These are phyloP conservation scores for Diuraphis noxia DNA, from an alignment of 1,140 invertebrate species.

Conservation along the genomic window DNA sequence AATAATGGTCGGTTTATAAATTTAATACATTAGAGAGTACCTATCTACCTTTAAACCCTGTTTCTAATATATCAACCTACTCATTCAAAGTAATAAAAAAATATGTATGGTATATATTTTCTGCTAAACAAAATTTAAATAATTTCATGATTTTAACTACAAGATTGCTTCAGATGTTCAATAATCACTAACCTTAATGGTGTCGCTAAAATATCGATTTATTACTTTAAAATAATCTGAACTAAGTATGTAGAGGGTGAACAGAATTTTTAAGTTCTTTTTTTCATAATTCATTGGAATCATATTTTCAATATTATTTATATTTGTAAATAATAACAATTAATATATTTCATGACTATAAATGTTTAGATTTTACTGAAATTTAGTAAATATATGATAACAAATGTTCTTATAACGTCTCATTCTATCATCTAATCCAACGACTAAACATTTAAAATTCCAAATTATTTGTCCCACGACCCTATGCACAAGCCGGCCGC, in stretches of 20 bases:
- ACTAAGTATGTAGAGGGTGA: not conserved
- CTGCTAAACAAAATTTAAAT: not conserved
- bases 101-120: not conserved
- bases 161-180: not conserved
- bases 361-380: no score
- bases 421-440: no score
- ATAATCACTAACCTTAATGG: not conserved
- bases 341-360: not conserved
- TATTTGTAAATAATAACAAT: not conserved
- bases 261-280: not conserved
- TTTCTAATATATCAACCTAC: no score
- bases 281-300: not conserved
- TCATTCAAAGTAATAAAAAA: no score
- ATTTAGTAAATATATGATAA: not conserved
- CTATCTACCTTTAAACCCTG: no score
- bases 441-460: no score
- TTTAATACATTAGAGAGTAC: no score
- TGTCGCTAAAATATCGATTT: not conserved
- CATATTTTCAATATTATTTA: not conserved
- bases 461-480: no score
- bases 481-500: no score
- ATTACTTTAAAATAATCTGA: not conserved
- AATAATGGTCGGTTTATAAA: no score
- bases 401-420: not conserved
- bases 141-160: not conserved